Conservation (phyloP, 2,888 invertebrate species). For the Oxyscelio sp. region DNA sequence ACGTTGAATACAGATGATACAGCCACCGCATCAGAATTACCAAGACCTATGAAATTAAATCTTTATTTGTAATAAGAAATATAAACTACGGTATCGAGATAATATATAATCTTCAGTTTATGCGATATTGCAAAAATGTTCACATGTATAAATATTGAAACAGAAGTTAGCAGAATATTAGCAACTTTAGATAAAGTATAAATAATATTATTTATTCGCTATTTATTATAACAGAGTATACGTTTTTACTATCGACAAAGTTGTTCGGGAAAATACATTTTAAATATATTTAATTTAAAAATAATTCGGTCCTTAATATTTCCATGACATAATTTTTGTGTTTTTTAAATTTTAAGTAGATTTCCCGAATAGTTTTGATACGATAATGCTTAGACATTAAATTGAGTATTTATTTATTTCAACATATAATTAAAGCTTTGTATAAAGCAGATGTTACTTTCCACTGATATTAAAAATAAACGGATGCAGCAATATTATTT, state of each 20-base stretch:
- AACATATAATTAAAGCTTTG: constrained; percentile 18
- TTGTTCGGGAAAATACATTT: background rate
- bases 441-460: constrained; percentile 9
- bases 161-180: background rate
- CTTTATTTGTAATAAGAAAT: constrained; percentile 48
- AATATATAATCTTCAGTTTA: background rate
- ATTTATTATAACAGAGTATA: constrained; percentile 19
- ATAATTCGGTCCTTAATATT: no score
- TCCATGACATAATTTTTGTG: background rate
- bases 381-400: background rate
- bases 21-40: constrained; percentile 76
- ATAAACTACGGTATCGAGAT: background rate
- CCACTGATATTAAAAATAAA: background rate
- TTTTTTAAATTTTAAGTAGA: background rate
- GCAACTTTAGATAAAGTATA: constrained; percentile 5
- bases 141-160: no score
- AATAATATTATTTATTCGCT: constrained; percentile 36
- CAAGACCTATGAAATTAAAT: constrained; percentile 78
- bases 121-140: no score
- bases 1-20: constrained; percentile 66
- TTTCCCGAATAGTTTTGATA: background rate
- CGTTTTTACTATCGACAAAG: background rate
- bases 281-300: background rate
- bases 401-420: constrained; percentile 14
- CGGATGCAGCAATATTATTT: background rate